phyloP scores from a whole-genome alignment of 1,140 invertebrate genomes.

The Rhopalosiphum maidis region DNA sequence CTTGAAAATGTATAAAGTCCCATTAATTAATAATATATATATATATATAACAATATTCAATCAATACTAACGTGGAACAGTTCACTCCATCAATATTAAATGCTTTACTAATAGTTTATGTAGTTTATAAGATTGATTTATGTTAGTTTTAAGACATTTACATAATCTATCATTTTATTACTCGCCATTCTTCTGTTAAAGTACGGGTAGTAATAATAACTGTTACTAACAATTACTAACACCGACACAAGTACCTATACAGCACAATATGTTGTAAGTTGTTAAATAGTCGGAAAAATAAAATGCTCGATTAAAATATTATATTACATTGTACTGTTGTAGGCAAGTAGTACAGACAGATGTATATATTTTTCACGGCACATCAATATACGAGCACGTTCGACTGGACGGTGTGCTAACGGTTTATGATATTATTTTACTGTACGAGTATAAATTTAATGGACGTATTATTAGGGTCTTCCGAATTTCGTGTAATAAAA shows the following conservation, averaged over 20 bases:
- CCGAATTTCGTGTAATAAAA: slow-evolving; percentile 10
- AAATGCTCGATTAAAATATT: not conserved
- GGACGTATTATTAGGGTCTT: slow-evolving; percentile 1
- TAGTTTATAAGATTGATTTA: slow-evolving; percentile 14
- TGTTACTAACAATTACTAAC: not conserved
- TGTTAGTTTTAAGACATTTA: not conserved
- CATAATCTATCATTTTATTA: not conserved
- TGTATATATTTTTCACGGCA: not conserved
- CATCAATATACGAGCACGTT: not conserved
- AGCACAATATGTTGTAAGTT: not conserved
- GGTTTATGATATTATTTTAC: slow-evolving; percentile 10
- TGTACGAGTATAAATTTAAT: not conserved
- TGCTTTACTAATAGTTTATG: not conserved
- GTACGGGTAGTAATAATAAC: not conserved
- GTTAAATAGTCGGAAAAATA: not conserved
- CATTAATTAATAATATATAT: not conserved
- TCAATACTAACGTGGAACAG: not conserved
- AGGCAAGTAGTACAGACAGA: not conserved
- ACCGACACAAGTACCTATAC: not conserved
- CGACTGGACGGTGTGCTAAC: not conserved
- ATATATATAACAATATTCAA: not conserved
- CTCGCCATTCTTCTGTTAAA: not conserved
- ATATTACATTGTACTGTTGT: not conserved
- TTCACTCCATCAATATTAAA: not conserved
- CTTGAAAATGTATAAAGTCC: not conserved